Percentiles rank a stretch among this genome's conserved stretches.
phyloP scores from a whole-genome alignment of 2,113 vertebrate genomes.

The Cairina moschata region DNA sequence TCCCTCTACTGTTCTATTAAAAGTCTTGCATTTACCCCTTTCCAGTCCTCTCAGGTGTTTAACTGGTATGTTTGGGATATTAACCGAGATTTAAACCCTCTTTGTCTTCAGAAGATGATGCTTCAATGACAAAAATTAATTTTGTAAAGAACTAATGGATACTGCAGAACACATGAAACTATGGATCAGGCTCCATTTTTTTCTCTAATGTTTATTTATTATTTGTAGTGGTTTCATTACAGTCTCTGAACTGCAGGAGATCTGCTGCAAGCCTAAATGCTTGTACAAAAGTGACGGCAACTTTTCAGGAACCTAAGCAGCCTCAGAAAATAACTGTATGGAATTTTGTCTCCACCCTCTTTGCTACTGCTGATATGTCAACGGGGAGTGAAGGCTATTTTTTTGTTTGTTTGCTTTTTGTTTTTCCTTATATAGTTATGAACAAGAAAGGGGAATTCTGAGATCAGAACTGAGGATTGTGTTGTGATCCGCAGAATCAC shows the following conservation, averaged over 20 bases:
- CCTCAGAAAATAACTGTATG: not conserved
- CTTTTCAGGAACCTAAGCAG: not conserved
- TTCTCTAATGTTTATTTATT: not conserved
- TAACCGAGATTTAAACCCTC: not conserved
- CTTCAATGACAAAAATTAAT: not conserved
- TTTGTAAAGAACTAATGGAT: not conserved
- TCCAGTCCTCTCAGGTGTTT: not conserved
- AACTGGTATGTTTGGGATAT: not conserved
- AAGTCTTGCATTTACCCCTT: not conserved
- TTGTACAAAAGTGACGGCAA: not conserved
- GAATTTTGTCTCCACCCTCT: fast-evolving
- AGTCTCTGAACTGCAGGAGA: not conserved
- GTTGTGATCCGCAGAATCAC: not conserved
- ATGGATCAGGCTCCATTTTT: not conserved
- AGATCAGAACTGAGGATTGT: not conserved
- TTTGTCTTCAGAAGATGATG: not conserved
- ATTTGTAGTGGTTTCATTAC: not conserved
- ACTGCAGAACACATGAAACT: not conserved
- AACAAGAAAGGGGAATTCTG: not conserved
- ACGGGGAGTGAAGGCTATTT: not conserved
- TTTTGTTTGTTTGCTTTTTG: not conserved
- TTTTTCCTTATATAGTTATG: not conserved
- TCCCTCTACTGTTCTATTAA: not conserved
- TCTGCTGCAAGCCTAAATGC: not conserved
- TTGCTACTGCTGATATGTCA: not conserved